Percentiles rank a stretch among this genome's conserved stretches.
Conservation (phyloP, 2,888 invertebrate species). For the Acleris holmiana region DNA sequence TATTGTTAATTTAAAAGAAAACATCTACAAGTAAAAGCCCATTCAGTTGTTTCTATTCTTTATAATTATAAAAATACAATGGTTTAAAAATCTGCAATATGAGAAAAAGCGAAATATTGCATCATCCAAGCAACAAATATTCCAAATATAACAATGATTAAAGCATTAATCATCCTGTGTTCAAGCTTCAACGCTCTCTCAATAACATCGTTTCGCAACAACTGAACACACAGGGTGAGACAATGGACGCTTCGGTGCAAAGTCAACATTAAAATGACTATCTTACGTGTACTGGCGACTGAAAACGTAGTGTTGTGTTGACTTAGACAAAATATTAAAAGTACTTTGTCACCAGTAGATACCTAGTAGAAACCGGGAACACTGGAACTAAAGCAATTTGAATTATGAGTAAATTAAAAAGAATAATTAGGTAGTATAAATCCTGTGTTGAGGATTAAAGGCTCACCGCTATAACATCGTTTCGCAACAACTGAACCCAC, state of each 20-base stretch:
- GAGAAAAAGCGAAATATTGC: not conserved
- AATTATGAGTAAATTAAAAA: too few species aligned
- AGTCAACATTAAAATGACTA: not conserved
- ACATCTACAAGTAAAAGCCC: too few species aligned
- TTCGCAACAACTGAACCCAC: conserved; percentile 9
- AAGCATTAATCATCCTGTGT: not conserved
- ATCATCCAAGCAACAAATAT: not conserved
- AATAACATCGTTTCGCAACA: conserved; percentile 5
- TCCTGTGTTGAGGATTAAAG: not conserved
- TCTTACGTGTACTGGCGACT: too few species aligned
- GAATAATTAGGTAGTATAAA: too few species aligned
- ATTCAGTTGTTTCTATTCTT: too few species aligned
- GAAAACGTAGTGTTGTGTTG: too few species aligned
- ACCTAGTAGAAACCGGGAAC: too few species aligned
- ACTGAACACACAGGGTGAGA: conserved; percentile 18
- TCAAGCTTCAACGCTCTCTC: not conserved
- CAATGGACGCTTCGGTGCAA: conserved; percentile 10
- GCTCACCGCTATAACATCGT: not conserved
- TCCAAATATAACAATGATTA: not conserved
- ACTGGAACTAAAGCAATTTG: too few species aligned
- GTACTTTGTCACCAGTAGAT: too few species aligned
- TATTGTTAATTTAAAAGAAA: too few species aligned
- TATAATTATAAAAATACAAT: too few species aligned
- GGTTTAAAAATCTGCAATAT: not conserved
- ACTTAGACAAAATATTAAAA: too few species aligned